Base-by-base conservation (phyloP, 2,797 vertebrate genomes). In the Psittacula echo region DNA sequence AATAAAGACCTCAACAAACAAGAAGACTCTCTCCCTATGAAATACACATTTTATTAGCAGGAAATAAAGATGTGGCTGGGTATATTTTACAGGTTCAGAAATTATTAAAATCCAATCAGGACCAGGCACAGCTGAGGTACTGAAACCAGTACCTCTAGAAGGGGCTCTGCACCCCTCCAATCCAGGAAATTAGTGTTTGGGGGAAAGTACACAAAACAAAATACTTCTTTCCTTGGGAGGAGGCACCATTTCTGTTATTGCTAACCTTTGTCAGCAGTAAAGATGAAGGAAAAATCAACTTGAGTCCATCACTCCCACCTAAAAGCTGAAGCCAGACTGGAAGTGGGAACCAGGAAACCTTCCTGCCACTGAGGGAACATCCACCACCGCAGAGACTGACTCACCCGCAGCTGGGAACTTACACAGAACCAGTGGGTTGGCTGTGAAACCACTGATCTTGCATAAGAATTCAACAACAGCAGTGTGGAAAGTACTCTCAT, bases 231-330 rank as follows among this genome's bases (percentile, higher is more conserved):
- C 13, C 21, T 64, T 4, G 2, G 27, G 7, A 13, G 54, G 42
- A 79, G n/a, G 29, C 22, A 74, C 14, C 0, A 0, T 27, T 79
- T 79, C 42, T 60, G 34, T 20, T 75, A 60, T 42, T 0, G 0
- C 39, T 53, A n/a, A 47, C 8, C 5, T 85, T 75, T 71, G 30
- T 71, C 34, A 53, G 30, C 39, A n/a, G 13, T 47, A 32, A 60
- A 70, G 11, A 7, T 70, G 34, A 60, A 74, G 79, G 26, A 64
- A 70, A 92, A 64, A 84, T 32, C 2, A 7, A 71, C 64, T n/a
- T 65, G 50, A 12, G 47, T 53, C 11, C 45, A 39, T 20, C 27
- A 39, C 32, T 80, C 20, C 32, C 34, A 39, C 45, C 50, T 39
- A 41, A 75, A 80, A 45, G 44, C 39, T 58, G 23, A n/a, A 58